Evolutionary conservation across 2,797 vertebrate species (phyloP).

Genomic region (Phoxinus dragarum): DNA sequence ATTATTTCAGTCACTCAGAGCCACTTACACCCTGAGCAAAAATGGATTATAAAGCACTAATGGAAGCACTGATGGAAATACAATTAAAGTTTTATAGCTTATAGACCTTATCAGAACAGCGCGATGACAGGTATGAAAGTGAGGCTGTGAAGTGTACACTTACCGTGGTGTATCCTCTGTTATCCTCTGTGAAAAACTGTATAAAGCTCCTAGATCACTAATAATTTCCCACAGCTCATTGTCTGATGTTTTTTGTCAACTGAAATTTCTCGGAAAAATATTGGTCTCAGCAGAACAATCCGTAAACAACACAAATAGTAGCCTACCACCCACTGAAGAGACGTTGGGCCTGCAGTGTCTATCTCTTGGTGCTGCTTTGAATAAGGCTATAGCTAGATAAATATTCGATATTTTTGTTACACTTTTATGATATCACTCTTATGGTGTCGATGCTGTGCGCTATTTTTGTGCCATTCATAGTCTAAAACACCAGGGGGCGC

Average conservation of each 20-base stretch:
- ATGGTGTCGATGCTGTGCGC: neutral
- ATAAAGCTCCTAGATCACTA: too few relatives aligned
- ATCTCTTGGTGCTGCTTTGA: too few relatives aligned
- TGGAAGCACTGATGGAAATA: neutral
- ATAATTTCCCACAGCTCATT: neutral
- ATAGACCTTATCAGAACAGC: neutral
- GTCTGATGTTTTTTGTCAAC: neutral
- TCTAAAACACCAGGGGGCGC: conserved; percentile 28
- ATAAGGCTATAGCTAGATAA: neutral
- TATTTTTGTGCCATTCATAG: neutral
- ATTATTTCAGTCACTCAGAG: neutral
- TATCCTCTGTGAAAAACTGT: too few relatives aligned
- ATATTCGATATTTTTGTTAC: neutral
- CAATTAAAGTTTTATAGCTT: neutral
- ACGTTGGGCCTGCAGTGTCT: neutral
- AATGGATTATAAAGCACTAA: neutral
- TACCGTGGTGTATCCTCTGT: too few relatives aligned
- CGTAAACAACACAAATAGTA: neutral
- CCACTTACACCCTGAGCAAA: neutral
- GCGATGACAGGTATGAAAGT: neutral
- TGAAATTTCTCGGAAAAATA: neutral
- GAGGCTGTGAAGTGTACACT: neutral
- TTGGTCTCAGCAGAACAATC: neutral
- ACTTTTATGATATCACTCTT: neutral
- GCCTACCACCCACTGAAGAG: neutral